phyloP scores from a whole-genome alignment of 2,797 vertebrate genomes.

The Hirundo rustica region DNA sequence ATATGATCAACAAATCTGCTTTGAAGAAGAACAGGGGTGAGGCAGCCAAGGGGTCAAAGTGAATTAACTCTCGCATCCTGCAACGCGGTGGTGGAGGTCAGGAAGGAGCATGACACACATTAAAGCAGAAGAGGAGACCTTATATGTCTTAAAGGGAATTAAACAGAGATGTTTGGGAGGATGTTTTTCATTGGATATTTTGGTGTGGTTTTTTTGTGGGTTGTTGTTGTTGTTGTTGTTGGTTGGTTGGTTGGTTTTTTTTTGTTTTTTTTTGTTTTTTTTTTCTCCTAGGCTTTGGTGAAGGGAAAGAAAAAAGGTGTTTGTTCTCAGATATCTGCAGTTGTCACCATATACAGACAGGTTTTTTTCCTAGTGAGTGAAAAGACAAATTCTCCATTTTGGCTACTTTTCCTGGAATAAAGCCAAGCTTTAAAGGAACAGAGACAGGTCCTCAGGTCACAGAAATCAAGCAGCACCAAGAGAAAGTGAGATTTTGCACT shows the following conservation, averaged over 20 bases:
- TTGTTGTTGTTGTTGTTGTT: too few species aligned
- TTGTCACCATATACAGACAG: neutral
- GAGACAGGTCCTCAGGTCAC: neutral
- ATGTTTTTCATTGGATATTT: neutral
- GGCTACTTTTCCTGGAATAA: neutral
- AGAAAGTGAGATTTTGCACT: neutral
- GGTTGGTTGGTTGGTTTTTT: too few species aligned
- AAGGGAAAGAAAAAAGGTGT: neutral
- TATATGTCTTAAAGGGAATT: neutral
- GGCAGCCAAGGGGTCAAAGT: neutral
- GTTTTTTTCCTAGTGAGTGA: neutral
- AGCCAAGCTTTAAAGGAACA: neutral
- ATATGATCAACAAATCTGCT: slow-evolving; percentile 27
- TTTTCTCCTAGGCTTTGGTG: neutral
- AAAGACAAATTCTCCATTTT: slow-evolving; percentile 7
- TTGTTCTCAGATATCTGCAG: neutral
- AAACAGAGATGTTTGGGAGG: neutral
- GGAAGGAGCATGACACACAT: neutral
- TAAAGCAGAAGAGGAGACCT: neutral
- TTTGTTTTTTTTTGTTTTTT: neutral
- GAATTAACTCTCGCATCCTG: neutral
- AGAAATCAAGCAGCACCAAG: neutral
- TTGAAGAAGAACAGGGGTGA: neutral
- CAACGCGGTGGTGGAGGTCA: neutral
- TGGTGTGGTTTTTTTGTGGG: neutral